Evolutionary conservation across 2,888 invertebrate species (phyloP).

Genomic region (Sycophila texana): DNA sequence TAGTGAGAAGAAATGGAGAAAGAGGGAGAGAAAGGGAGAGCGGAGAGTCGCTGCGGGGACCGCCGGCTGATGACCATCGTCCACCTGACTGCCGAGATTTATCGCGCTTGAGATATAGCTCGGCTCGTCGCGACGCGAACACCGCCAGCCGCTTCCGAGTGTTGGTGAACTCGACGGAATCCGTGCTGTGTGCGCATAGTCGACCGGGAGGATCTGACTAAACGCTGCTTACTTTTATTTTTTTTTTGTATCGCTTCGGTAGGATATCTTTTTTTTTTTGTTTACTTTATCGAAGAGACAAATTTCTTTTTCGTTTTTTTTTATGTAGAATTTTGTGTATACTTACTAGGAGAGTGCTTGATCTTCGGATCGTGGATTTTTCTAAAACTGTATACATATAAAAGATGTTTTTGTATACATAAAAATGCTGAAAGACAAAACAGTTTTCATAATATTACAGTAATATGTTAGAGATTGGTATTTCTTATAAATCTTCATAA

Average conservation of each 20-base stretch:
- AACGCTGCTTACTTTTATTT: conserved; percentile 7
- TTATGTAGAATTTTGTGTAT: too few relatives aligned
- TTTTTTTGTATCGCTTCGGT: conserved; percentile 2
- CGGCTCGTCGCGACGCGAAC: conserved; percentile 17
- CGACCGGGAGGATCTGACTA: conserved; percentile 16
- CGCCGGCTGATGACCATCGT: conserved; percentile 74
- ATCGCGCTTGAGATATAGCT: conserved; percentile 68
- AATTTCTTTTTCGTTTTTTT: too few relatives aligned
- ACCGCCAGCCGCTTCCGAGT: not conserved
- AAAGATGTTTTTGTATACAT: too few relatives aligned
- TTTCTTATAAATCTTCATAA: too few relatives aligned
- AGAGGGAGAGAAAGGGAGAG: not conserved
- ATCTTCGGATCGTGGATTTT: too few relatives aligned
- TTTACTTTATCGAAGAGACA: not conserved
- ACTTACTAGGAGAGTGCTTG: too few relatives aligned
- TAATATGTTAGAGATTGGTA: too few relatives aligned
- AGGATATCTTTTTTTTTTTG: not conserved
- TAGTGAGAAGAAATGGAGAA: not conserved
- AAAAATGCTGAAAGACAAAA: too few relatives aligned
- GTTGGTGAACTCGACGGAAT: not conserved
- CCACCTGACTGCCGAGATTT: conserved; percentile 74
- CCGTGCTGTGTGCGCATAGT: not conserved
- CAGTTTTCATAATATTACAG: too few relatives aligned
- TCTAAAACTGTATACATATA: too few relatives aligned
- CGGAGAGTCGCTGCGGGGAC: conserved; percentile 63